Evolutionary conservation across 1,140 invertebrate species (phyloP), one percentile per base, ranked within the genome.

Genomic region (Leptinotarsa lineolata): DNA sequence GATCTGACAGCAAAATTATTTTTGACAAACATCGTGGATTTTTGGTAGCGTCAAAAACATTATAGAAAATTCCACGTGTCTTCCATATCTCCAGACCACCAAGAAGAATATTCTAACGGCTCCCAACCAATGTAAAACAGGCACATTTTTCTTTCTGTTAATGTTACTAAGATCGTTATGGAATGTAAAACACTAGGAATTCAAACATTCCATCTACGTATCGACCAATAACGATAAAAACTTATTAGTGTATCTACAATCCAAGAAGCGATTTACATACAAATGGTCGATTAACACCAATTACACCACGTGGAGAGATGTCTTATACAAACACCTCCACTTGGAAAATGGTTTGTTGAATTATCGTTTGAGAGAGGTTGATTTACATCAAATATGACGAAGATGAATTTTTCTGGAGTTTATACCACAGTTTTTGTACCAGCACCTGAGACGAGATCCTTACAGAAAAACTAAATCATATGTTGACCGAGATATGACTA

Each of bases 131-230:
- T 54, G 15, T n/a, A 13, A n/a, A 54, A 54, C 16, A 18, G n/a
- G 4, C 48, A 54, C 48, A 54, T 54, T 11, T n/a, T 54, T 54
- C n/a, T 54, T 8, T 1, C 4, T 54, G 13, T 54, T 18, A 54
- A 54, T 54, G 48, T 11, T 18, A 54, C 15, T 18, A 54, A 13
- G 15, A 54, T 54, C 48, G 13, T 54, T 54, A 54, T 54, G 48
- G 16, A 54, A 54, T 54, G 48, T 54, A 54, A 39, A 54, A 54
- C 48, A 54, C n/a, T 54, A 54, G n/a, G 48, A 54, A 54, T n/a
- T 54, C 48, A 54, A 54, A n/a, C 48, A 54, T n/a, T 13, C 16
- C 16, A 5, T 13, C 48, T 54, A n/a, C 15, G 48, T 54, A 54
- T 54, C 48, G 48, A 18, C n/a, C 16, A 54, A 18, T 54, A 54